A percentile compares a stretch with the other conserved stretches of the same genome.
phyloP scores from a whole-genome alignment of 2,113 vertebrate genomes.

The Neodontobutis hainanensis region DNA sequence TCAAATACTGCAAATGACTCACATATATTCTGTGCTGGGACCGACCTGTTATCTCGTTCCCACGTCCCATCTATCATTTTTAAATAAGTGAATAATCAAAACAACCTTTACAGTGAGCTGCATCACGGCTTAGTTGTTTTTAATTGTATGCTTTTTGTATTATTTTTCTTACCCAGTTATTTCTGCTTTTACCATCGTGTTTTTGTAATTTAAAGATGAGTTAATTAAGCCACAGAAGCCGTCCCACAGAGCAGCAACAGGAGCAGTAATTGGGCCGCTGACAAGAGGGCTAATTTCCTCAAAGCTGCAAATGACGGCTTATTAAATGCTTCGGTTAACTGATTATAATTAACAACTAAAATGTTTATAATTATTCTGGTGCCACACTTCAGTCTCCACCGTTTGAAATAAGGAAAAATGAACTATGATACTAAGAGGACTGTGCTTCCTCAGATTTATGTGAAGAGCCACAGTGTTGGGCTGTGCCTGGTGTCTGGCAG shows the following conservation, averaged over 20 bases:
- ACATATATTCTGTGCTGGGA: no score
- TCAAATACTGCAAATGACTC: no score
- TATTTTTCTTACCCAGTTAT: background rate
- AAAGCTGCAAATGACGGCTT: constrained; percentile 27
- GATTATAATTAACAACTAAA: constrained; percentile 41
- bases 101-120: no score
- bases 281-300: constrained; percentile 27
- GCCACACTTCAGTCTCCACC: constrained; percentile 30
- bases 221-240: background rate
- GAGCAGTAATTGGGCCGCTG: constrained; percentile 27
- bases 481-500: constrained; percentile 54
- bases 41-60: no score
- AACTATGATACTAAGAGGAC: constrained; percentile 16
- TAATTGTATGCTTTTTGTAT: background rate
- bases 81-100: no score
- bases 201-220: constrained; percentile 3
- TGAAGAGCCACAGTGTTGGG: constrained; percentile 48
- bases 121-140: background rate
- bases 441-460: constrained; percentile 37
- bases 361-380: constrained; percentile 34
- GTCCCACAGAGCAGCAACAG: constrained; percentile 18
- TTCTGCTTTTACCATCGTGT: background rate
- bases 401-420: background rate
- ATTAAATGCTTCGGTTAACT: constrained; percentile 47
- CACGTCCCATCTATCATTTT: no score